A percentile compares a stretch with the other conserved stretches of the same genome.
Evolutionary conservation across 2,888 invertebrate species (phyloP).

Genomic region (Caenorhabditis sulstoni): DNA sequence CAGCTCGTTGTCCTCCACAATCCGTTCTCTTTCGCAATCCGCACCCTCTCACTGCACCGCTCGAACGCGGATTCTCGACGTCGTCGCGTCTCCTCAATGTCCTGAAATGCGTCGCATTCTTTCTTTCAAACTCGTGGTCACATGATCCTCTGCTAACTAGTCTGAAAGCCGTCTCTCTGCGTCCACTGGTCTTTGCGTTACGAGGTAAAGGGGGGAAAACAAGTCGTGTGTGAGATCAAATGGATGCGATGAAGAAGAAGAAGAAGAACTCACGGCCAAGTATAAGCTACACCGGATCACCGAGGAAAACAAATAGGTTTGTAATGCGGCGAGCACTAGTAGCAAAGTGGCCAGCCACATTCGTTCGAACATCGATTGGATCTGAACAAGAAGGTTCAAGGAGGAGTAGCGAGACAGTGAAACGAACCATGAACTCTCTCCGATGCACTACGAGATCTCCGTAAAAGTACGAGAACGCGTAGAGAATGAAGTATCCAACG

Average conservation of each 20-base stretch:
- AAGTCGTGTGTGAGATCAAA: slow-evolving; percentile 34
- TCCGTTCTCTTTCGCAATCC: slow-evolving; percentile 78
- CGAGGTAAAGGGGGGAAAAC: slow-evolving; percentile 21
- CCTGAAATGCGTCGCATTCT: slow-evolving; percentile 56
- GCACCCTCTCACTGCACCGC: slow-evolving; percentile 74
- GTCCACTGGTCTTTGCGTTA: not conserved
- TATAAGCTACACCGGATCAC: slow-evolving; percentile 77
- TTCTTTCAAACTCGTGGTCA: not conserved
- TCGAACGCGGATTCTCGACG: slow-evolving; percentile 73
- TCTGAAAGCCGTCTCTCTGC: slow-evolving; percentile 23
- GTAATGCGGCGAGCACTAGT: slow-evolving; percentile 73
- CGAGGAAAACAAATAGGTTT: slow-evolving; percentile 76
- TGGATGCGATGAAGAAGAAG: slow-evolving; percentile 18
- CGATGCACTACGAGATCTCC: slow-evolving; percentile 74
- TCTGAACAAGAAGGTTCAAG: too few relatives aligned
- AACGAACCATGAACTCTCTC: slow-evolving; percentile 66
- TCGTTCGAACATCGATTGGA: slow-evolving; percentile 75
- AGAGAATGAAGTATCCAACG: slow-evolving; percentile 75
- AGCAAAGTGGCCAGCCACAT: slow-evolving; percentile 78
- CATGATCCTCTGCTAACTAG: slow-evolving; percentile 7
- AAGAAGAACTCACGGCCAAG: slow-evolving; percentile 67
- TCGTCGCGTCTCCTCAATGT: slow-evolving; percentile 68
- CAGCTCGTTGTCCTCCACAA: slow-evolving; percentile 78
- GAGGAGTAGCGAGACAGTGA: too few relatives aligned
- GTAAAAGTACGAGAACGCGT: slow-evolving; percentile 78